These are phyloP conservation scores for Rhynchonycteris naso DNA, from an alignment of 2,797 vertebrate species.

Conservation along the genomic window DNA sequence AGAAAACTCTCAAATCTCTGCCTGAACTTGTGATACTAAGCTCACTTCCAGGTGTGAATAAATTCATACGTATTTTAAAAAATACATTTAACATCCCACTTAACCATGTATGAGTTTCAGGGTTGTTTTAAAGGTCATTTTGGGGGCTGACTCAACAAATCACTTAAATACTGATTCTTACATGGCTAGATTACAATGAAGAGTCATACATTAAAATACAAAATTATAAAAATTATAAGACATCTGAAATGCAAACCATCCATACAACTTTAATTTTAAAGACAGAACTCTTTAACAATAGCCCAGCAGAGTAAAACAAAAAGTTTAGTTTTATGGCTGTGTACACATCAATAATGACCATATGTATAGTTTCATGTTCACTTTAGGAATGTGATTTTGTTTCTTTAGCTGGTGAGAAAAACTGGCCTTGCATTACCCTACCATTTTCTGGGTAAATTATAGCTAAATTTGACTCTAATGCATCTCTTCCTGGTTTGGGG, in stretches of 20 bases:
- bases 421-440: background rate
- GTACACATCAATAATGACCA: background rate
- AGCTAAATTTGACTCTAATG: background rate
- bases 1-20: constrained; percentile 28
- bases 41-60: constrained; percentile 23
- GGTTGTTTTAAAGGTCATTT: constrained; percentile 3
- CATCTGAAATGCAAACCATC: background rate
- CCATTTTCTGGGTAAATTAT: background rate
- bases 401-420: background rate
- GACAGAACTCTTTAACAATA: background rate
- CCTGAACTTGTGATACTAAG: background rate
- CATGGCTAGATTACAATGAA: background rate
- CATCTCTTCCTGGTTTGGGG: background rate
- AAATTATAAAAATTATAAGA: constrained; percentile 23
- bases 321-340: background rate
- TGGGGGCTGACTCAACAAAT: background rate
- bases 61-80: constrained; percentile 44
- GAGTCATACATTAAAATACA: background rate
- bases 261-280: background rate
- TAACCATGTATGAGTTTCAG: constrained; percentile 25
- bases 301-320: background rate
- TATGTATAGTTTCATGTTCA: background rate
- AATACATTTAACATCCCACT: constrained; percentile 26
- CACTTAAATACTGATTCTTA: constrained; percentile 8
- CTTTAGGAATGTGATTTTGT: background rate